phyloP scores from a whole-genome alignment of 2,113 vertebrate species.

The Pseudorectes ferrugineus region DNA sequence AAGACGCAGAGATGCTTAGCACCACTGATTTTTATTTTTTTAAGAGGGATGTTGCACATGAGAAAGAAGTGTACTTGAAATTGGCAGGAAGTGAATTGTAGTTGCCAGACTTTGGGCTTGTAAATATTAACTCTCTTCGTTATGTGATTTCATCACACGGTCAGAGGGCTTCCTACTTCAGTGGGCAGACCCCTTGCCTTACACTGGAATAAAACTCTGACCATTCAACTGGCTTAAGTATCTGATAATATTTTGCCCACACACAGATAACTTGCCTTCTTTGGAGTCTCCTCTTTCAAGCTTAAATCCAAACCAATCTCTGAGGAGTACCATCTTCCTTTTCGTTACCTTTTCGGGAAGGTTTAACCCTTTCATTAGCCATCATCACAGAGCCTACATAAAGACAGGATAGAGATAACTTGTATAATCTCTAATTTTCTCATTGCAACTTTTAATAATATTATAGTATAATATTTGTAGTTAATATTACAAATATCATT shows the following conservation, averaged over 20 bases:
- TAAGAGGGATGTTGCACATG: not conserved
- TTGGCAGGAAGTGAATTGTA: not conserved
- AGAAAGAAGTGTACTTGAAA: not conserved
- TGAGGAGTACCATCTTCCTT: not conserved
- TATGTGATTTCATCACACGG: accelerated
- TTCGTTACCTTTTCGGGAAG: not conserved
- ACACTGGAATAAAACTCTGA: not conserved
- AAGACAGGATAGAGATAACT: not conserved
- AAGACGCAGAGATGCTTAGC: not conserved
- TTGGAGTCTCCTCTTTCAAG: not conserved
- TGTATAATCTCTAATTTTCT: not conserved
- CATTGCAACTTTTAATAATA: not conserved
- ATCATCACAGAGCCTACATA: not conserved
- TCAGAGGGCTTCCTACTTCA: not conserved
- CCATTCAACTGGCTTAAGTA: not conserved
- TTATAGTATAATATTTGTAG: not conserved
- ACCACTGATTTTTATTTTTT: not conserved
- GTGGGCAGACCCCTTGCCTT: not conserved
- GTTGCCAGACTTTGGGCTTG: not conserved
- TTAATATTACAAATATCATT: not conserved
- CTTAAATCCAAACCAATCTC: not conserved
- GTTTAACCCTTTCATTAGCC: not conserved
- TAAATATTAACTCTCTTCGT: not conserved
- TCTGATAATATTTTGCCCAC: not conserved
- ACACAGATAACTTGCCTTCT: not conserved